Percentiles rank a stretch among this genome's conserved stretches.
phyloP scores from a whole-genome alignment of 1,140 invertebrate genomes.

The Aplysia californica region DNA sequence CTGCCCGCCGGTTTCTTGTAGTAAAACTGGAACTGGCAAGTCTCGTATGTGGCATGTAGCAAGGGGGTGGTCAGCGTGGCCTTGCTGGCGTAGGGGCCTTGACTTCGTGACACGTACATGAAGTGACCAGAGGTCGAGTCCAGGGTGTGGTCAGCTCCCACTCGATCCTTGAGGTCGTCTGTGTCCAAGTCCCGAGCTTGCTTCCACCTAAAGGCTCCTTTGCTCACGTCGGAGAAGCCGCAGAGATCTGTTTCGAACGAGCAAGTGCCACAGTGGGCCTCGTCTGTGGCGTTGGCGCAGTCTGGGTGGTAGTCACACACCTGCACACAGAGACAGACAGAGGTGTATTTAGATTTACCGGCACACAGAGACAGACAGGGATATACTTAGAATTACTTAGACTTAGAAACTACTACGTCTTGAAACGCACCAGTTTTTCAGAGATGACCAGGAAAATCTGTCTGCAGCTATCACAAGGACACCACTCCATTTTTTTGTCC shows the following conservation, averaged over 20 bases:
- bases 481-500: too few relatives aligned
- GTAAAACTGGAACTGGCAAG: constrained; percentile 24
- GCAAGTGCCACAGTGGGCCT: constrained; percentile 56
- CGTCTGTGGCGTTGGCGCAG: constrained; percentile 60
- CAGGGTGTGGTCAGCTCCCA: constrained; percentile 77
- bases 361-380: too few relatives aligned
- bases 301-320: constrained; percentile 60
- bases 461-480: too few relatives aligned
- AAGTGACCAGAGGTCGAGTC: constrained; percentile 74
- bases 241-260: constrained; percentile 57
- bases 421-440: too few relatives aligned
- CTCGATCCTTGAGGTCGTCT: constrained; percentile 70
- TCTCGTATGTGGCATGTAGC: constrained; percentile 17
- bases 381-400: too few relatives aligned
- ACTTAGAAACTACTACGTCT: too few relatives aligned
- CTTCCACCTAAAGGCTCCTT: constrained; percentile 54
- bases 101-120: constrained; percentile 71
- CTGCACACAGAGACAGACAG: not conserved
- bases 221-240: constrained; percentile 49
- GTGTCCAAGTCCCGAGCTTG: constrained; percentile 72
- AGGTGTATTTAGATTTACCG: not conserved
- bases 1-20: constrained; percentile 13
- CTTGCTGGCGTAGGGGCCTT: not conserved
- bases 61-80: not conserved
- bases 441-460: too few relatives aligned